Evolutionary conservation across 2,797 vertebrate species (phyloP).

Genomic region (Neolamprologus multifasciatus): DNA sequence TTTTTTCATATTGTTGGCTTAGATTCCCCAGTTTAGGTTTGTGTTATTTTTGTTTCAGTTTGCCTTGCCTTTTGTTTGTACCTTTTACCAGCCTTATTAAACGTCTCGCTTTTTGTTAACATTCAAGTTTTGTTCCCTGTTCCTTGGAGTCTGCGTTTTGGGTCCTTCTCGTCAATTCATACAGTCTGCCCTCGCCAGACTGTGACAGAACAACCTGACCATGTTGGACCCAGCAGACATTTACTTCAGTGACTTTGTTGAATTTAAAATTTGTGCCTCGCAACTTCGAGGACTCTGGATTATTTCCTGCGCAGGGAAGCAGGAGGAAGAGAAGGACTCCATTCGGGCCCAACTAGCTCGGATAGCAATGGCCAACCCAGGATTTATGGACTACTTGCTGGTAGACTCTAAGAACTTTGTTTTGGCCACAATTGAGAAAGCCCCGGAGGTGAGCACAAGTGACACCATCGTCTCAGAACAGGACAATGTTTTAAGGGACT

Average conservation of each 20-base stretch:
- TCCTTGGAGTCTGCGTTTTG: too few relatives aligned
- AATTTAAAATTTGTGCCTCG: fast-evolving
- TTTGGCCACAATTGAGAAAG: not conserved
- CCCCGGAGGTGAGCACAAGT: not conserved
- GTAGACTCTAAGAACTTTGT: not conserved
- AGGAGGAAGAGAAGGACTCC: not conserved
- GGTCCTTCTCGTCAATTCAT: fast-evolving
- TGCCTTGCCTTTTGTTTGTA: too few relatives aligned
- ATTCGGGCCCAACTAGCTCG: fast-evolving
- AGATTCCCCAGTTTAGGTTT: too few relatives aligned
- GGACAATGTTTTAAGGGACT: not conserved
- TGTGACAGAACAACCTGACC: too few relatives aligned
- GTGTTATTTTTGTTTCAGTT: too few relatives aligned
- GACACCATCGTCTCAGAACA: fast-evolving
- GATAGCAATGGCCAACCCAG: not conserved
- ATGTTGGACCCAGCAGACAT: not conserved
- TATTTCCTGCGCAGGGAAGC: not conserved
- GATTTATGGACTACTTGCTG: fast-evolving
- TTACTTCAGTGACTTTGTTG: not conserved
- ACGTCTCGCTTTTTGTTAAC: too few relatives aligned
- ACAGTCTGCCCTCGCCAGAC: too few relatives aligned
- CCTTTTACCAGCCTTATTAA: too few relatives aligned
- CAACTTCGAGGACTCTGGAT: not conserved
- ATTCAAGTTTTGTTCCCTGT: too few relatives aligned
- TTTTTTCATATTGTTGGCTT: too few relatives aligned